Conservation (phyloP, 2,888 invertebrate genomes). For the Tachina grossa region DNA sequence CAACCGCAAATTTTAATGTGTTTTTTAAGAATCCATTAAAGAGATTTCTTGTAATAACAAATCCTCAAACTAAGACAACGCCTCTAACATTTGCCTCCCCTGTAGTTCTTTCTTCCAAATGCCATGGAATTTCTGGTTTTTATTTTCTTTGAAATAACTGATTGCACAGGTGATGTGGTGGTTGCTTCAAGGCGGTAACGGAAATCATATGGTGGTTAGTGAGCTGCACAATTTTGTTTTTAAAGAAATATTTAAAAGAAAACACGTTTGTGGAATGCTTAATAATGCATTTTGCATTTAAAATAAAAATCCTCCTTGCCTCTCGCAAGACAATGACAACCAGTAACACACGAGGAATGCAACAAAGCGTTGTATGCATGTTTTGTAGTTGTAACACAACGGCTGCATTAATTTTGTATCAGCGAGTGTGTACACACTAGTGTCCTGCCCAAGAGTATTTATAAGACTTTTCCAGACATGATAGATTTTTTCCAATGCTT, state of each 20-base stretch:
- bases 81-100: slow-evolving; percentile 2
- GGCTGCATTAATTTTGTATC: not conserved
- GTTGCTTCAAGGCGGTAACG: slow-evolving; percentile 52
- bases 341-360: slow-evolving; percentile 18
- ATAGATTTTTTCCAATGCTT: too few species aligned
- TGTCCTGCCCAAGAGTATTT: too few species aligned
- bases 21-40: too few species aligned
- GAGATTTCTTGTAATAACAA: too few species aligned
- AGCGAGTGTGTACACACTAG: too few species aligned
- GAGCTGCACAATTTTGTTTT: slow-evolving; percentile 29
- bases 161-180: slow-evolving; percentile 38
- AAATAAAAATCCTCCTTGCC: not conserved
- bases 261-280: slow-evolving; percentile 70
- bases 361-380: slow-evolving; percentile 44
- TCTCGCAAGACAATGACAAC: slow-evolving; percentile 20
- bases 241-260: slow-evolving; percentile 47
- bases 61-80: not conserved
- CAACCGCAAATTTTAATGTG: too few species aligned
- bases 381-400: slow-evolving; percentile 9
- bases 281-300: slow-evolving; percentile 56
- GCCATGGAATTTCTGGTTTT: not conserved
- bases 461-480: too few species aligned
- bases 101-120: not conserved
- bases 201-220: slow-evolving; percentile 64
- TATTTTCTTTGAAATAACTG: slow-evolving; percentile 1